phyloP scores from a whole-genome alignment of 2,797 vertebrate genomes.

The Enteromius viviparus region DNA sequence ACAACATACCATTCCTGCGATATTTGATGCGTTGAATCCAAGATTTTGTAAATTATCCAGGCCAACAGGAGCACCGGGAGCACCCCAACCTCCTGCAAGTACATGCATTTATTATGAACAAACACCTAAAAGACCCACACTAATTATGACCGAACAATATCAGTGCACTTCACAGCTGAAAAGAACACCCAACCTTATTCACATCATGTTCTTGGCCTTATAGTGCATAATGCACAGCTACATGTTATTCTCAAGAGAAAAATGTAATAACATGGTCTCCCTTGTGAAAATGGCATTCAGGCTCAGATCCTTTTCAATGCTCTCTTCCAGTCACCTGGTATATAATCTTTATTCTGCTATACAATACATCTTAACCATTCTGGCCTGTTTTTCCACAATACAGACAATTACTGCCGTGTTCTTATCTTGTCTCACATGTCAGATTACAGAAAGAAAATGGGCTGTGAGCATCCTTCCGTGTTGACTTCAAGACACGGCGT shows the following conservation, averaged over 20 bases:
- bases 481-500: neutral
- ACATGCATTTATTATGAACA: constrained; percentile 19
- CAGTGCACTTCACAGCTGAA: neutral
- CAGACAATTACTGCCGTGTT: neutral
- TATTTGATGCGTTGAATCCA: constrained; percentile 66
- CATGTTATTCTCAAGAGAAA: neutral
- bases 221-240: neutral
- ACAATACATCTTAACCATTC: neutral
- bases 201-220: neutral
- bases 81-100: constrained; percentile 87
- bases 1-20: constrained; percentile 84
- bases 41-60: constrained; percentile 68
- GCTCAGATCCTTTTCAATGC: neutral
- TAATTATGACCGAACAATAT: constrained; percentile 24
- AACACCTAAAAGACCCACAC: neutral
- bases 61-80: constrained; percentile 73
- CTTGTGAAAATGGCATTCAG: neutral
- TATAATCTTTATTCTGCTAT: neutral
- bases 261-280: neutral
- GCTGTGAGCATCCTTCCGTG: neutral
- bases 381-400: constrained; percentile 7
- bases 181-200: neutral
- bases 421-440: neutral
- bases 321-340: neutral
- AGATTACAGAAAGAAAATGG: constrained; percentile 5